phyloP scores from a whole-genome alignment of 2,888 invertebrate genomes.

The Polyommatus icarus region DNA sequence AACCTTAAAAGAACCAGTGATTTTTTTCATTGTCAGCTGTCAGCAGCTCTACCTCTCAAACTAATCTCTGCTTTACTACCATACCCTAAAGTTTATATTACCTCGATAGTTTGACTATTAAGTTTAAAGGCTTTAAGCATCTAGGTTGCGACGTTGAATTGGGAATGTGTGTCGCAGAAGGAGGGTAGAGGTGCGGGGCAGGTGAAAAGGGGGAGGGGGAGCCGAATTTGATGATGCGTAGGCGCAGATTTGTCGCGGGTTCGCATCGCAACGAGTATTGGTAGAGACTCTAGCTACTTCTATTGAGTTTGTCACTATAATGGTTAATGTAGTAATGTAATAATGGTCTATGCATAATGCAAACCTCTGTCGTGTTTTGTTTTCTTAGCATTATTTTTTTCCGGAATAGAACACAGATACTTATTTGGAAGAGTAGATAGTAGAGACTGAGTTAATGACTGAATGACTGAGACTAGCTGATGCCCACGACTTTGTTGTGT shows the following conservation, averaged over 20 bases:
- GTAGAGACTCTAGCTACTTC: no score
- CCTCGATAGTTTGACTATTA: slow-evolving; percentile 36
- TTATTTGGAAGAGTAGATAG: no score
- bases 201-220: slow-evolving; percentile 42
- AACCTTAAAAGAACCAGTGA: slow-evolving; percentile 22
- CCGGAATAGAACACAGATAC: no score
- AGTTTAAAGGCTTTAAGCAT: slow-evolving; percentile 60
- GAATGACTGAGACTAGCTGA: no score
- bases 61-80: slow-evolving; percentile 51
- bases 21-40: slow-evolving; percentile 38
- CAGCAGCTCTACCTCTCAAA: slow-evolving; percentile 56
- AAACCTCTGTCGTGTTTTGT: no score
- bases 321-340: no score
- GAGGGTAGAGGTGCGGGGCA: slow-evolving; percentile 47
- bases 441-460: no score
- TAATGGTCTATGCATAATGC: no score
- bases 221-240: slow-evolving; percentile 39
- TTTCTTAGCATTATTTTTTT: no score
- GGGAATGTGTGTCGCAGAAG: slow-evolving; percentile 70
- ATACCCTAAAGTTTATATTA: background rate
- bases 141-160: slow-evolving; percentile 69
- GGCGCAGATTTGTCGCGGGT: background rate
- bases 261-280: no score
- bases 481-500: no score
- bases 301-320: no score